Evolutionary conservation across 2,888 invertebrate genomes (phyloP).

Genomic region (Coelinius sp.): DNA sequence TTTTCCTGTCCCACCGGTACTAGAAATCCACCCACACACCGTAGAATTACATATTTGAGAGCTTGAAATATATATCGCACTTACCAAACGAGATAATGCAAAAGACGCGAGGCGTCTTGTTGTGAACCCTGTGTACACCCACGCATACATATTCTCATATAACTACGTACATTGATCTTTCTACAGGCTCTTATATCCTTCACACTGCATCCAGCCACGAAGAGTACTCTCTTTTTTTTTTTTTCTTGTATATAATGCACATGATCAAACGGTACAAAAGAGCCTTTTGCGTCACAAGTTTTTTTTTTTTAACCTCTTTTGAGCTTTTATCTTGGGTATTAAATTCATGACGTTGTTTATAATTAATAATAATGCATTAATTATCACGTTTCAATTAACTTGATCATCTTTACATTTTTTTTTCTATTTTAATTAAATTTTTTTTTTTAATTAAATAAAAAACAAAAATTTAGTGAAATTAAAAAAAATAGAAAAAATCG

Average conservation of each 20-base stretch:
- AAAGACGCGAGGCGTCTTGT: slow-evolving; percentile 46
- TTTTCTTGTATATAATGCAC: too few relatives aligned
- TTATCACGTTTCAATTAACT: not conserved
- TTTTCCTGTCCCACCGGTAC: slow-evolving; percentile 36
- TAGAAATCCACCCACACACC: slow-evolving; percentile 26
- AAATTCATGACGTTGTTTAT: not conserved
- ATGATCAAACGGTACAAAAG: slow-evolving; percentile 13
- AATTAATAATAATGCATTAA: not conserved
- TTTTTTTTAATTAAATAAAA: too few relatives aligned
- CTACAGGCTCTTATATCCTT: slow-evolving; percentile 10
- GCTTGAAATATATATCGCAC: slow-evolving; percentile 58
- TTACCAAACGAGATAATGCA: slow-evolving; percentile 59
- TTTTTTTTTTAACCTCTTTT: not conserved
- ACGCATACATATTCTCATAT: slow-evolving; percentile 25
- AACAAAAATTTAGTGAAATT: too few relatives aligned
- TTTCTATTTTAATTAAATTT: not conserved
- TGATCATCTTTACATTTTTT: not conserved
- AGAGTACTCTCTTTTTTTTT: not conserved
- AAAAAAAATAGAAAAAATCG: too few relatives aligned
- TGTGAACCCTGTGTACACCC: slow-evolving; percentile 34
- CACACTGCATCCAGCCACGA: not conserved
- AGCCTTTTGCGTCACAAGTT: not conserved
- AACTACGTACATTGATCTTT: slow-evolving; percentile 18
- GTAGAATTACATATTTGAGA: slow-evolving; percentile 29
- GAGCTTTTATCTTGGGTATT: not conserved